Conservation (phyloP, 2,113 vertebrate species). For the Microtus oregoni region DNA sequence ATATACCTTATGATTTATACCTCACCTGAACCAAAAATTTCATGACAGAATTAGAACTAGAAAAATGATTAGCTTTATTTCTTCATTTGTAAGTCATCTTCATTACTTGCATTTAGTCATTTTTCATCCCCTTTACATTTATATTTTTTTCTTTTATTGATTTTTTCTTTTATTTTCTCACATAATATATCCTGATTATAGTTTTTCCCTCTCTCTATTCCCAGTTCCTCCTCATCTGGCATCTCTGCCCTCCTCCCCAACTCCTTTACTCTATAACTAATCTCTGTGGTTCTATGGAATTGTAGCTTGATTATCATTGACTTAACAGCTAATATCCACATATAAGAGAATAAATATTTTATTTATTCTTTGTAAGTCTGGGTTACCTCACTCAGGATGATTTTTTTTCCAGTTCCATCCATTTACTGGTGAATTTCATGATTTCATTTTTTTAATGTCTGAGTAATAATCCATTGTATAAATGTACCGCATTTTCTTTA, state of each 20-base stretch:
- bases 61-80: neutral
- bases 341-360: neutral
- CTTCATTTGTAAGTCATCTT: neutral
- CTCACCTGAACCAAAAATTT: neutral
- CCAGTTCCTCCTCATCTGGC: neutral
- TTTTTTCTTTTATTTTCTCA: neutral
- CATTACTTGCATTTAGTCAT: neutral
- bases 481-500: neutral
- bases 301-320: neutral
- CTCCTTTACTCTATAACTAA: neutral
- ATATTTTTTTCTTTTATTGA: neutral
- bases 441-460: neutral
- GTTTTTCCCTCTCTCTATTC: neutral
- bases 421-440: neutral
- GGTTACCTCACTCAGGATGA: neutral
- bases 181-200: neutral
- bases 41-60: neutral
- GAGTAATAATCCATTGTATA: neutral
- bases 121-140: neutral
- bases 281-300: neutral
- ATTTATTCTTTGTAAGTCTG: neutral
- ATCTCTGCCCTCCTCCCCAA: neutral
- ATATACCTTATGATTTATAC: neutral
- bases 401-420: neutral
- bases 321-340: neutral